Percentiles rank a stretch among this genome's conserved stretches.
These are phyloP conservation scores for Hipparchia sbordonii DNA, from an alignment of 2,888 invertebrate genomes.

Conservation along the genomic window DNA sequence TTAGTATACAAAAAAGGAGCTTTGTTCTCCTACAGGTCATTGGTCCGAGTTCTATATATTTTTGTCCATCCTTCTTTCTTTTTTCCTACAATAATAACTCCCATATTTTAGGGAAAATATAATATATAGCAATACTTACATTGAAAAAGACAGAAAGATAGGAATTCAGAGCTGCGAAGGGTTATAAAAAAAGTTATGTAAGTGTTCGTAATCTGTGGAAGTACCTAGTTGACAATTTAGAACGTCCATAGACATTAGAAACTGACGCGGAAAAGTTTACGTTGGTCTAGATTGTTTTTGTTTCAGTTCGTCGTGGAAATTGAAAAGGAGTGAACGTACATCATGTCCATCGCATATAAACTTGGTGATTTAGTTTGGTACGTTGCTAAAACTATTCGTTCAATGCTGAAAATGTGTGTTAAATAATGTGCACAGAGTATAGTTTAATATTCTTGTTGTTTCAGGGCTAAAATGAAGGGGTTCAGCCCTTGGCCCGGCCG, in stretches of 20 bases:
- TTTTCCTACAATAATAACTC: too few species aligned
- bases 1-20: too few species aligned
- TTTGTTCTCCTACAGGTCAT: too few species aligned
- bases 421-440: slow-evolving; percentile 21
- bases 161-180: too few species aligned
- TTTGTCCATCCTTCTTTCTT: too few species aligned
- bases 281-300: slow-evolving; percentile 49
- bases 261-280: slow-evolving; percentile 49
- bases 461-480: slow-evolving; percentile 99
- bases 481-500: slow-evolving; percentile 98
- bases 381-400: slow-evolving; percentile 51
- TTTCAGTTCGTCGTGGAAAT: slow-evolving; percentile 76
- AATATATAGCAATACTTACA: neutral
- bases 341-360: slow-evolving; percentile 75
- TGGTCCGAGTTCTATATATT: too few species aligned
- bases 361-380: slow-evolving; percentile 83
- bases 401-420: slow-evolving; percentile 43
- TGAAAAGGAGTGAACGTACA: slow-evolving; percentile 55
- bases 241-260: slow-evolving; percentile 52
- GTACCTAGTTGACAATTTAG: too few species aligned
- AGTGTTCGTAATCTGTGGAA: too few species aligned
- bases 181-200: too few species aligned
- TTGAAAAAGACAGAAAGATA: neutral
- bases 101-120: neutral
- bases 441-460: slow-evolving; percentile 58